A percentile compares a stretch with the other conserved stretches of the same genome.
Evolutionary conservation across 2,797 vertebrate genomes (phyloP).

Genomic region (Platyrinchus mystaceus): DNA sequence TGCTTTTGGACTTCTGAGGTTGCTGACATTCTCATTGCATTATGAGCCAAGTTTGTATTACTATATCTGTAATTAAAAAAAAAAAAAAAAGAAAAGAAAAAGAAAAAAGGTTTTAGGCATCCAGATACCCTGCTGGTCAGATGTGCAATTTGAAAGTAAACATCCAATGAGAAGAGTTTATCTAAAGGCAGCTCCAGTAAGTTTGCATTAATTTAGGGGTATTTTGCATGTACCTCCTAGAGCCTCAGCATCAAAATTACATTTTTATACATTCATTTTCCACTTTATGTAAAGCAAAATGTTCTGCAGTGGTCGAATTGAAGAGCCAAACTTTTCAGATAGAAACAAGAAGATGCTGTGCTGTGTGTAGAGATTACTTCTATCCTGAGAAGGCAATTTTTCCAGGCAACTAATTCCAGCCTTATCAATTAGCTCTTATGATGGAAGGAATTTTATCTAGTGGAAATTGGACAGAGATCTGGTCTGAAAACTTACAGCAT

Average conservation of each 20-base stretch:
- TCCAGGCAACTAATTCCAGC: background rate
- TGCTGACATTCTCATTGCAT: background rate
- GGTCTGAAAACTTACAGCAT: background rate
- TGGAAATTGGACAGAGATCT: background rate
- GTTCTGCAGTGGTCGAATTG: background rate
- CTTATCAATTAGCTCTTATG: background rate
- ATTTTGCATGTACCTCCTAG: background rate
- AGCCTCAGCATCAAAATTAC: background rate
- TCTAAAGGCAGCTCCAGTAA: background rate
- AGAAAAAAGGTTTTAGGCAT: background rate
- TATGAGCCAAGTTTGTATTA: background rate
- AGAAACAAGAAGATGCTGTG: background rate
- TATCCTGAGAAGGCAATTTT: background rate
- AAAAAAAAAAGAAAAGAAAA: background rate
- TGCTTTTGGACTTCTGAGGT: background rate
- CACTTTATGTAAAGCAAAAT: background rate
- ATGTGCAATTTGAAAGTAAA: background rate
- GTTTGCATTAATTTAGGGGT: background rate
- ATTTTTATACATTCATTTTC: background rate
- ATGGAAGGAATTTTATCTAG: constrained; percentile 32
- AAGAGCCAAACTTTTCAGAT: background rate
- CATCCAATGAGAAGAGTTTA: background rate
- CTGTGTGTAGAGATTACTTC: background rate
- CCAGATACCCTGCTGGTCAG: background rate
- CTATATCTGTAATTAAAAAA: background rate